A percentile compares a stretch with the other conserved stretches of the same genome.
Conservation (phyloP, 2,888 invertebrate species). For the Aspidiotus destructor region DNA sequence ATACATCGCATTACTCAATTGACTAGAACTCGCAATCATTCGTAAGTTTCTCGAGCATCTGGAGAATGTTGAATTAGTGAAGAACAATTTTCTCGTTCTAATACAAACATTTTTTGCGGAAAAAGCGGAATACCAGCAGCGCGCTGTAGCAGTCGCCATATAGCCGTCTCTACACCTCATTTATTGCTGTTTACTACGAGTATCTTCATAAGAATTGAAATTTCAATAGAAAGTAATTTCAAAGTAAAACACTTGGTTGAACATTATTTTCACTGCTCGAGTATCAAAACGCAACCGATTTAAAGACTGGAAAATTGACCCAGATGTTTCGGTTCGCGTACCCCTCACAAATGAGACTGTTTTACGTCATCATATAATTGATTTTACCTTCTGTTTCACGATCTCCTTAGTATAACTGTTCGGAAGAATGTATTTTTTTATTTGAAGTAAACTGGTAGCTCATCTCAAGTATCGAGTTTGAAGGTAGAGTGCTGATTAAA, state of each 20-base stretch:
- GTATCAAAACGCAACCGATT: conserved; percentile 10
- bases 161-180: no score
- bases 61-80: no score
- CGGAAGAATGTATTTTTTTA: background rate
- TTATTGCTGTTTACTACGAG: background rate
- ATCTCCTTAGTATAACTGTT: no score
- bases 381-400: background rate
- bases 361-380: conserved; percentile 18
- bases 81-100: no score
- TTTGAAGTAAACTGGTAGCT: background rate
- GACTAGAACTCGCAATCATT: no score
- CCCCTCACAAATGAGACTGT: conserved; percentile 3
- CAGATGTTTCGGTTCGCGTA: conserved; percentile 26
- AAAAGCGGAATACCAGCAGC: background rate
- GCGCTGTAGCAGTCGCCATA: background rate
- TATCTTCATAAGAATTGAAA: conserved; percentile 7
- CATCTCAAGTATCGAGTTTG: background rate
- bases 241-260: conserved; percentile 22
- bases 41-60: no score
- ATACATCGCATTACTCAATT: no score
- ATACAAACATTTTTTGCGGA: background rate
- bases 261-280: conserved; percentile 20
- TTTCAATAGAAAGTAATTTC: conserved; percentile 28
- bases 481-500: no score
- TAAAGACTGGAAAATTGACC: conserved; percentile 30